Evolutionary conservation across 30 jellyfish, hydroid and myxozoan genomes (phyloP).

Genomic region (Pseudorhiza aurosa): DNA sequence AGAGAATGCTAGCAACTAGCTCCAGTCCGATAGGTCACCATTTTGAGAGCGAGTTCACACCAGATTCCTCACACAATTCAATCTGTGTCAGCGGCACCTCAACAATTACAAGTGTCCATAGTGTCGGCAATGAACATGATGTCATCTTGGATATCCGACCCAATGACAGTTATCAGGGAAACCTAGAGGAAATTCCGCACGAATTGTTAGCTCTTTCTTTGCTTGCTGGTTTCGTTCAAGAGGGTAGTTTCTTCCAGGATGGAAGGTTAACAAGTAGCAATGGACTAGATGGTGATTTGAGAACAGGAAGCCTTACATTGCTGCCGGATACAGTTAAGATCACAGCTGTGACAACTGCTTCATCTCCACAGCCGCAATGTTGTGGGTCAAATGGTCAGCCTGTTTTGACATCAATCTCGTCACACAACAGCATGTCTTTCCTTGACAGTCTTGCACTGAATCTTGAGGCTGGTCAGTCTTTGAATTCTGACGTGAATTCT

Average conservation of each 20-base stretch:
- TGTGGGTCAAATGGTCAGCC: background rate
- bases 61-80: slow-evolving; percentile 42
- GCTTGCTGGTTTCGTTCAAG: slow-evolving; percentile 70
- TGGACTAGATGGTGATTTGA: slow-evolving; percentile 3
- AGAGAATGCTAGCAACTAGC: background rate
- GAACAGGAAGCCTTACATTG: background rate
- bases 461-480: background rate
- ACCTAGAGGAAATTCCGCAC: slow-evolving; percentile 60
- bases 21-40: slow-evolving; percentile 45
- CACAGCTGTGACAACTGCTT: background rate
- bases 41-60: slow-evolving; percentile 56
- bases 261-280: slow-evolving; percentile 1
- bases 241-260: slow-evolving; percentile 65
- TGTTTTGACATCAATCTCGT: background rate
- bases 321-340: background rate
- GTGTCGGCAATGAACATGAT: slow-evolving; percentile 74
- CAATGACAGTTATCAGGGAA: slow-evolving; percentile 34
- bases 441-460: background rate
- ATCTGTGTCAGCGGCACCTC: slow-evolving; percentile 69
- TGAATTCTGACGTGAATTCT: background rate
- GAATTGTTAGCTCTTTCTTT: slow-evolving; percentile 59
- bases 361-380: background rate
- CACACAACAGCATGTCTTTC: background rate
- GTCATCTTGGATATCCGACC: slow-evolving; percentile 57
- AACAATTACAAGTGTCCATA: slow-evolving; percentile 65